These are phyloP conservation scores for Tauraco hartlaubi DNA, from an alignment of 2,797 vertebrate species.

Conservation along the genomic window DNA sequence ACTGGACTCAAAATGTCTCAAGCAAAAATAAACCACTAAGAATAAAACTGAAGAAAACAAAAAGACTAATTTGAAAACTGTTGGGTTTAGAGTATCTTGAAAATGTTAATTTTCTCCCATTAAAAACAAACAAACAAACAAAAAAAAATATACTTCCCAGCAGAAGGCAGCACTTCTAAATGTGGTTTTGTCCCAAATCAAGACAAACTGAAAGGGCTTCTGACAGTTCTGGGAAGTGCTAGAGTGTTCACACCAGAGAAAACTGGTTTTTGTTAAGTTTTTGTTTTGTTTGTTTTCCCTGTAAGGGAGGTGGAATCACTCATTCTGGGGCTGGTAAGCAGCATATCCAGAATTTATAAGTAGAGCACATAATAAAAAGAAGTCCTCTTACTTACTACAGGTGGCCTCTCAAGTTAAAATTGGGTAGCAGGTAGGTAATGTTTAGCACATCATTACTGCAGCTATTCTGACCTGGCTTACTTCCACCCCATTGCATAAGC, in stretches of 20 bases:
- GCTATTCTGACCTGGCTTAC: background rate
- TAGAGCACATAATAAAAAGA: background rate
- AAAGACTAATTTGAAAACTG: background rate
- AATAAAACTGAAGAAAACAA: conserved; percentile 30
- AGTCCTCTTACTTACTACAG: background rate
- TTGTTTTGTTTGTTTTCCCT: background rate
- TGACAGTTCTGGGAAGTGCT: conserved; percentile 58
- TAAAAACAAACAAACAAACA: background rate
- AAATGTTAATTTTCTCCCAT: conserved; percentile 23
- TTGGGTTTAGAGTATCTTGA: background rate
- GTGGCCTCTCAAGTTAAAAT: background rate
- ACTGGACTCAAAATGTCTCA: background rate
- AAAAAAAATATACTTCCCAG: conserved; percentile 32
- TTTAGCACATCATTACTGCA: background rate
- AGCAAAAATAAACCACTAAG: conserved; percentile 16
- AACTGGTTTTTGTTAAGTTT: background rate
- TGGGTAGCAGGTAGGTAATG: background rate
- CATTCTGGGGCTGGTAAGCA: background rate
- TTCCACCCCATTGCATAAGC: background rate
- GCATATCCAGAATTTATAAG: background rate
- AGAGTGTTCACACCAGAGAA: conserved; percentile 57
- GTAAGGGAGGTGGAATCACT: background rate
- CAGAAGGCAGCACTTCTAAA: conserved; percentile 35
- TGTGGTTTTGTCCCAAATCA: conserved; percentile 64
- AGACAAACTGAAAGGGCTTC: conserved; percentile 59